Percentiles rank a stretch among this genome's conserved stretches.
Conservation (phyloP, 2,797 vertebrate species). For the Cossypha dichroa region DNA sequence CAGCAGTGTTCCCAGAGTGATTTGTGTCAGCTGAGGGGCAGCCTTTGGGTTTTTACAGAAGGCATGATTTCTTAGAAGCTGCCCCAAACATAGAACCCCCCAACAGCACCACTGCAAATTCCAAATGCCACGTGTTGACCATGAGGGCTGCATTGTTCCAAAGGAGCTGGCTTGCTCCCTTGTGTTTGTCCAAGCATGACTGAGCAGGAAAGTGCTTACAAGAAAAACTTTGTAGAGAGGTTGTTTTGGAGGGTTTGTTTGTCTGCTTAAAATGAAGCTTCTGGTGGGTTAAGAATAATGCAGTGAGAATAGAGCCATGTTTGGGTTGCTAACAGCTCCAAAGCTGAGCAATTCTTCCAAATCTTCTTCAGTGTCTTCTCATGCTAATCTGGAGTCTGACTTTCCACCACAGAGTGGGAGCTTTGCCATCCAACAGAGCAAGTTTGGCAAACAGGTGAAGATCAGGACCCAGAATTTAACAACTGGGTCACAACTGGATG, state of each 20-base stretch:
- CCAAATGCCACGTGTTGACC: background rate
- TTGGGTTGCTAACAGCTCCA: background rate
- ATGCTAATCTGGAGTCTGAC: background rate
- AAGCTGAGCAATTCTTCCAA: background rate
- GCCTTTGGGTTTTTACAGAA: background rate
- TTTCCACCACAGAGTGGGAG: background rate
- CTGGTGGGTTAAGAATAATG: background rate
- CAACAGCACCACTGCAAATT: background rate
- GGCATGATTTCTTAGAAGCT: background rate
- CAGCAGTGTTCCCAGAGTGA: accelerated
- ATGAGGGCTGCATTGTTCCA: background rate
- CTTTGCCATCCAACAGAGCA: background rate
- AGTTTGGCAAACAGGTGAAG: background rate
- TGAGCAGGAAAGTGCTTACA: background rate
- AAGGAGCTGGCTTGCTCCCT: background rate
- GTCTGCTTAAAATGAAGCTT: background rate
- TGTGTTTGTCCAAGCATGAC: background rate
- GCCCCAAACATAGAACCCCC: background rate
- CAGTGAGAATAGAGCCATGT: background rate
- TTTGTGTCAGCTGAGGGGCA: accelerated
- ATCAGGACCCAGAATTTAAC: background rate
- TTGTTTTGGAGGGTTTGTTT: background rate
- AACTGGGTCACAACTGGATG: background rate
- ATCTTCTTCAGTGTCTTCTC: background rate
- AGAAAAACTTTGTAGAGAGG: background rate